These are phyloP conservation scores for Horisme vitalbata DNA, from an alignment of 2,888 invertebrate genomes.

Conservation along the genomic window DNA sequence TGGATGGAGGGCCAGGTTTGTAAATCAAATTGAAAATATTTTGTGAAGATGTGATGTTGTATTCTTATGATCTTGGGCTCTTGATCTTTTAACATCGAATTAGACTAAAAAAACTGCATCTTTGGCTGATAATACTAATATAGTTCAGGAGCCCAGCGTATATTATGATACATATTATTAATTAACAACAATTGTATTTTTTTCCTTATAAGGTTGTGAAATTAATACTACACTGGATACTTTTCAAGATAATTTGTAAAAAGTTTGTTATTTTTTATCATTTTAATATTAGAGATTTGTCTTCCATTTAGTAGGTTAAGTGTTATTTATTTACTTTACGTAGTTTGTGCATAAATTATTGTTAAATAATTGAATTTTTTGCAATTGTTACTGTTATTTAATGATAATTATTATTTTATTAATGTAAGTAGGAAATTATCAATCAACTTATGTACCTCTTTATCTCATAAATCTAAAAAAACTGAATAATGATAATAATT, in stretches of 20 bases:
- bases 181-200: not conserved
- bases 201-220: conserved; percentile 29
- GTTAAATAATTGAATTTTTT: conserved; percentile 1
- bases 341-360: not conserved
- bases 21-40: too few species aligned
- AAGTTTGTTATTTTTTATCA: conserved; percentile 29
- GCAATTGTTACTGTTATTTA: conserved; percentile 7
- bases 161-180: not conserved
- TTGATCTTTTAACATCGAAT: not conserved
- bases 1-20: too few species aligned
- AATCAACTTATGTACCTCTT: not conserved
- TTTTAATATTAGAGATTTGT: conserved; percentile 47
- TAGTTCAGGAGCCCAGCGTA: conserved; percentile 10
- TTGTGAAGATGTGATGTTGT: too few species aligned
- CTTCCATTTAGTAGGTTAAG: conserved; percentile 55
- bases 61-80: too few species aligned
- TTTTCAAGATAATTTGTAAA: conserved; percentile 4
- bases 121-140: not conserved
- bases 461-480: not conserved
- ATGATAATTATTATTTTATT: not conserved
- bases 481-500: conserved; percentile 14
- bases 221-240: conserved; percentile 7
- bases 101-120: not conserved
- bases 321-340: conserved; percentile 29
- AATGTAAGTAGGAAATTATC: not conserved